Conservation (phyloP, 2,113 vertebrate species). For the Eleginops maclovinus region DNA sequence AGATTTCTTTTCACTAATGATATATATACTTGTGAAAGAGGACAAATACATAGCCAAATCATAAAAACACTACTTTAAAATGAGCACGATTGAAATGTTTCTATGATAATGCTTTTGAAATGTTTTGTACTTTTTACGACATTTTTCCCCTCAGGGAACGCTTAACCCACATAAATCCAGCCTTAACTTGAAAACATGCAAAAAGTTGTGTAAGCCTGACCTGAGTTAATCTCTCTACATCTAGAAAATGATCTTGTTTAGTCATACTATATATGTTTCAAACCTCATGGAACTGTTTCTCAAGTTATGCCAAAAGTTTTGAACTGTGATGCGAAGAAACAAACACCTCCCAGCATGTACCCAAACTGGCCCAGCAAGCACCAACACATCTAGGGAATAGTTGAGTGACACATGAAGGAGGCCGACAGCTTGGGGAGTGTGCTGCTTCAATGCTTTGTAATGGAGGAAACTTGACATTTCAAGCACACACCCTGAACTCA, state of each 20-base stretch:
- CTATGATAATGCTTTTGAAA: too few species aligned
- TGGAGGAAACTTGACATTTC: not conserved
- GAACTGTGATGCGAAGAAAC: not conserved
- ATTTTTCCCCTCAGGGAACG: too few species aligned
- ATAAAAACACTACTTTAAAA: too few species aligned
- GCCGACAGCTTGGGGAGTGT: not conserved
- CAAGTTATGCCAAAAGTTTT: not conserved
- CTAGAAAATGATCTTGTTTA: not conserved
- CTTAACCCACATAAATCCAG: too few species aligned
- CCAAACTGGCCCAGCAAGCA: not conserved
- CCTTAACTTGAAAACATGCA: too few species aligned
- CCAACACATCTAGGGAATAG: not conserved
- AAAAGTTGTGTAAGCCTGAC: not conserved
- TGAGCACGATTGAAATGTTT: too few species aligned
- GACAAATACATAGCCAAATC: too few species aligned
- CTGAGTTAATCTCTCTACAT: too few species aligned
- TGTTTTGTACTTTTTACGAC: too few species aligned
- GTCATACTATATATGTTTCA: too few species aligned
- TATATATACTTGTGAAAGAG: not conserved
- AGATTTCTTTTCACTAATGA: not conserved
- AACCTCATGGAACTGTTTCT: not conserved
- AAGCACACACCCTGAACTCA: too few species aligned
- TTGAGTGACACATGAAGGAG: not conserved
- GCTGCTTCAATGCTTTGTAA: not conserved
- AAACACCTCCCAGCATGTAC: not conserved